Evolutionary conservation across 2,888 invertebrate species (phyloP), one percentile per base, ranked within the genome.

Genomic region (Caenorhabditis drosophilae): DNA sequence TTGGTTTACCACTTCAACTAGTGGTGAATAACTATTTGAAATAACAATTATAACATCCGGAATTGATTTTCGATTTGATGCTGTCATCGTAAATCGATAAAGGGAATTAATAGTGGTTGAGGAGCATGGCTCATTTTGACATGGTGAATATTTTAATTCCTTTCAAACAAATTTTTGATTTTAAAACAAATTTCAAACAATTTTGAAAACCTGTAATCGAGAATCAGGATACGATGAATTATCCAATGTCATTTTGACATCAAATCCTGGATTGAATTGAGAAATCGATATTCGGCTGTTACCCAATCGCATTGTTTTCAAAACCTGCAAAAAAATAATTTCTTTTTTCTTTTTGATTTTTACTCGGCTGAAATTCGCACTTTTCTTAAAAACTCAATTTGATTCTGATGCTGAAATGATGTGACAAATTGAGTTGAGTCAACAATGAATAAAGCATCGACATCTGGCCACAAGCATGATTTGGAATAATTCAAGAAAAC

Each of bases 31-130:
- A 34, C 67, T 62, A 7, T 71, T 75, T 2, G 76, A 73, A 20
- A 80, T 57, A 4, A 80, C 70, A 4, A 80, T 46, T 44, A 80
- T 62, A 1, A 80, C 73, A 55, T 80, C 80, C 3, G 80, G 75
- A 12, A 70, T 57, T 16, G 42, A 27, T 34, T 70, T 68, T n/a
- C 80, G 55, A 54, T 80, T 80, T 4, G 75, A 74, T 3, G 59
- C 22, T 18, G 41, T 41, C 49, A 77, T 58, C 7, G 63, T 47
- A 6, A 50, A 41, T 46, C 58, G 53, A 1, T 68, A 62, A 1
- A 79, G 35, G 9, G 54, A 52, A 35, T 79, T 77, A 16, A 77
- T 52, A 46, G 64, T 68, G 0, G 68, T 66, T 4, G 44, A 31
- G 15, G 52, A 54, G 41, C 68, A 70, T n/a, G 38, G 35, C 0